phyloP scores from a whole-genome alignment of 2,888 invertebrate genomes.

The Drosophila limbata region DNA sequence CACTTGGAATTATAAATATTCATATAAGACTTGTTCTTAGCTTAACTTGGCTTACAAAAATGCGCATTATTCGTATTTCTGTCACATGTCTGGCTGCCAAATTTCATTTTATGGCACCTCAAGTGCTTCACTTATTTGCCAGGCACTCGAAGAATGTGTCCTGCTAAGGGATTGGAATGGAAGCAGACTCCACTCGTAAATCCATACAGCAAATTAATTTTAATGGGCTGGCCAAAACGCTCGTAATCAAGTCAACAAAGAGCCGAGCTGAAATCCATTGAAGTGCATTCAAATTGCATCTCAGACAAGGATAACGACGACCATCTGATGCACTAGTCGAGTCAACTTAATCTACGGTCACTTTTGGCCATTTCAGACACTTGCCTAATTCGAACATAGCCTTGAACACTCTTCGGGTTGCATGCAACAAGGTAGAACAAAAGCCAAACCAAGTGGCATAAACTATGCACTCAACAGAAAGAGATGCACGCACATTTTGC shows the following conservation, averaged over 20 bases:
- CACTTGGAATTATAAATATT: slow-evolving; percentile 21
- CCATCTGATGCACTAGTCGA: slow-evolving; percentile 17
- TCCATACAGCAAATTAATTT: slow-evolving; percentile 73
- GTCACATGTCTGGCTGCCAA: slow-evolving; percentile 15
- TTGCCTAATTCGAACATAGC: slow-evolving; percentile 34
- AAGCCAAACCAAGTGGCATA: slow-evolving; percentile 35
- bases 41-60: slow-evolving; percentile 20
- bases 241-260: slow-evolving; percentile 73
- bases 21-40: background rate
- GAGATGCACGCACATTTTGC: slow-evolving; percentile 37
- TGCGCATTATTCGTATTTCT: slow-evolving; percentile 24
- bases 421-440: slow-evolving; percentile 23
- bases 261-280: slow-evolving; percentile 48
- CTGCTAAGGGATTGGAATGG: background rate
- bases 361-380: slow-evolving; percentile 30
- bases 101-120: slow-evolving; percentile 21
- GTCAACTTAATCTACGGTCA: slow-evolving; percentile 4
- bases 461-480: slow-evolving; percentile 33
- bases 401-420: slow-evolving; percentile 35
- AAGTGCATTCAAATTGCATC: slow-evolving; percentile 75
- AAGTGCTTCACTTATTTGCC: slow-evolving; percentile 25
- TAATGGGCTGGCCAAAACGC: slow-evolving; percentile 54
- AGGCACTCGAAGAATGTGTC: slow-evolving; percentile 7
- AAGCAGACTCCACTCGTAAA: slow-evolving; percentile 38
- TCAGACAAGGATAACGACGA: slow-evolving; percentile 32